These are phyloP conservation scores for Theocolax elegans DNA, from an alignment of 1,140 invertebrate species.

Conservation along the genomic window DNA sequence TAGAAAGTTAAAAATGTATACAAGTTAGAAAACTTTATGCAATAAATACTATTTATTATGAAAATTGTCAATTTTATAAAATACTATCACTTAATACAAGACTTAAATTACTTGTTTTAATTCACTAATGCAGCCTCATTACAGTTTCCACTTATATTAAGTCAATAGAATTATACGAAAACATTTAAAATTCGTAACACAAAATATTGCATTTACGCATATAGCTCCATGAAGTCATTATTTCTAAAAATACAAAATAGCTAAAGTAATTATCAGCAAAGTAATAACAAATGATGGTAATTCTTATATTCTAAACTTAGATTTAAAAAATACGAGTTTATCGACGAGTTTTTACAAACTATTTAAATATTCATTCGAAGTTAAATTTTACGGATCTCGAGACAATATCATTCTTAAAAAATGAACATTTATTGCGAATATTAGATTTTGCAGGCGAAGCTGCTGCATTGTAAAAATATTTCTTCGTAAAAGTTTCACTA, in stretches of 20 bases:
- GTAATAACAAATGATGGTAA: no score
- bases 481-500: conserved; percentile 25
- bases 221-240: not conserved
- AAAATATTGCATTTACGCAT: conserved; percentile 9
- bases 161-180: conserved; percentile 10
- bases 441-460: conserved; percentile 46
- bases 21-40: no score
- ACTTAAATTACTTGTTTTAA: not conserved
- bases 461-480: conserved; percentile 43
- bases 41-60: no score
- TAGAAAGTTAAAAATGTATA: not conserved
- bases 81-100: conserved; percentile 16
- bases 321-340: no score
- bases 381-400: conserved; percentile 58
- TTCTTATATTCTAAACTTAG: no score
- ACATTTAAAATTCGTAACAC: conserved; percentile 9
- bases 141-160: not conserved
- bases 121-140: not conserved
- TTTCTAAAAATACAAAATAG: conserved; percentile 12
- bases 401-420: conserved; percentile 46
- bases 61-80: conserved; percentile 22
- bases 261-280: no score
- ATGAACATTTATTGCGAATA: conserved; percentile 42
- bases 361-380: conserved; percentile 47
- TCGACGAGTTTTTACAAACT: no score